A percentile compares a stretch with the other conserved stretches of the same genome.
phyloP scores from a whole-genome alignment of 2,113 vertebrate species.

The Chlamydotis undulata region DNA sequence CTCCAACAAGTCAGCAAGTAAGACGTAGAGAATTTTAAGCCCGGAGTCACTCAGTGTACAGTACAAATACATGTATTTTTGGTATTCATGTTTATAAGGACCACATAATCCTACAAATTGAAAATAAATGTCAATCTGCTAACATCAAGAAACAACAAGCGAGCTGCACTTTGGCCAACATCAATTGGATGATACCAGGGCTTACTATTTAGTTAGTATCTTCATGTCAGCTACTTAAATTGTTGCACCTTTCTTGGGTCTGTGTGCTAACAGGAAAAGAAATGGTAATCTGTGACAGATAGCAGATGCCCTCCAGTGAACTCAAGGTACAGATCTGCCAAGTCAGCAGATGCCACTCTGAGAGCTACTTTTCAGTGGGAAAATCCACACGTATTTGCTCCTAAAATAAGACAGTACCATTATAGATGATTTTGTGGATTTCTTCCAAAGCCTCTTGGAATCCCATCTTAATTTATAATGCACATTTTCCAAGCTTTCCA shows the following conservation, averaged over 20 bases:
- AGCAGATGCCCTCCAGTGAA: constrained; percentile 8
- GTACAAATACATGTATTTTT: not conserved
- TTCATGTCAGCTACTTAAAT: not conserved
- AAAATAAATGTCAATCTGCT: not conserved
- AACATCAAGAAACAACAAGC: not conserved
- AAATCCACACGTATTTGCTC: not conserved
- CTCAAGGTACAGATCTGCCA: not conserved
- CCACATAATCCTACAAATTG: not conserved
- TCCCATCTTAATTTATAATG: not conserved
- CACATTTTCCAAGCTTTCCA: not conserved
- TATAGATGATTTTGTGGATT: not conserved
- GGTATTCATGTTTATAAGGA: not conserved
- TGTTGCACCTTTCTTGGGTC: not conserved
- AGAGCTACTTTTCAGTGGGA: not conserved
- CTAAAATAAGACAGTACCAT: not conserved
- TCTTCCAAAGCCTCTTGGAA: not conserved
- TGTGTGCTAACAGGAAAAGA: not conserved
- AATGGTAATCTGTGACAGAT: not conserved
- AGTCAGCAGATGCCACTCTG: constrained; percentile 9
- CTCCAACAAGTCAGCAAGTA: not conserved
- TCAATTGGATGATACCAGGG: not conserved
- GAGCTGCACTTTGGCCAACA: not conserved
- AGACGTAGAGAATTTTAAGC: not conserved
- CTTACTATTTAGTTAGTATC: not conserved
- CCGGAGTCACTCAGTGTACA: not conserved